phyloP scores from a whole-genome alignment of 2,797 vertebrate species.

The Cryptoblepharus egeriae region DNA sequence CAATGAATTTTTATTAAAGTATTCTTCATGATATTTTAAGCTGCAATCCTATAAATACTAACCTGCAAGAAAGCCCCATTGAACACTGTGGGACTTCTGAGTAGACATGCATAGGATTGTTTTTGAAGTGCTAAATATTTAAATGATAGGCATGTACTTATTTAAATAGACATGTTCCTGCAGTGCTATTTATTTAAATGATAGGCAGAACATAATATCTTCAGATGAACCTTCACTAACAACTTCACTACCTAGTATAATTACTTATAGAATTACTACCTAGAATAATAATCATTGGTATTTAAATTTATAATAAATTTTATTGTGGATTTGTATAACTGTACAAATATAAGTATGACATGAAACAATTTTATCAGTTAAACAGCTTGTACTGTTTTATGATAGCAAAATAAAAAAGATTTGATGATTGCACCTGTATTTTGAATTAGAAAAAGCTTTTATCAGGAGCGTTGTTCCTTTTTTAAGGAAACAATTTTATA shows the following conservation, averaged over 20 bases:
- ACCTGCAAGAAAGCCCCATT: too few species aligned
- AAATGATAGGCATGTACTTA: too few species aligned
- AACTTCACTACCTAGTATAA: background rate
- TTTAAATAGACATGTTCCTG: too few species aligned
- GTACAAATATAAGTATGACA: background rate
- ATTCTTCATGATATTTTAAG: too few species aligned
- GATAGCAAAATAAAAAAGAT: background rate
- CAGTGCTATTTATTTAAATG: background rate
- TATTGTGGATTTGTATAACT: background rate
- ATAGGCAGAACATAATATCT: background rate
- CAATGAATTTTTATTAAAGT: too few species aligned
- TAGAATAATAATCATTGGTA: too few species aligned
- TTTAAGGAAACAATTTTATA: background rate
- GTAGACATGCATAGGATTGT: too few species aligned
- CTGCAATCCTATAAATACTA: too few species aligned
- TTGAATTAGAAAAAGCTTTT: background rate
- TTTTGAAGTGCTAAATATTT: too few species aligned
- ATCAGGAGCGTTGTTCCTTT: background rate
- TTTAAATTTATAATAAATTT: background rate
- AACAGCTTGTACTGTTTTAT: background rate
- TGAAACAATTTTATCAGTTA: background rate
- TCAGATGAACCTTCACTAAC: background rate
- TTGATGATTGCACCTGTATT: background rate
- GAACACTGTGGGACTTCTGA: too few species aligned
- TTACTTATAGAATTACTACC: too few species aligned